Conservation (phyloP, 2,888 invertebrate genomes). For the Polymixis flavicincta region DNA sequence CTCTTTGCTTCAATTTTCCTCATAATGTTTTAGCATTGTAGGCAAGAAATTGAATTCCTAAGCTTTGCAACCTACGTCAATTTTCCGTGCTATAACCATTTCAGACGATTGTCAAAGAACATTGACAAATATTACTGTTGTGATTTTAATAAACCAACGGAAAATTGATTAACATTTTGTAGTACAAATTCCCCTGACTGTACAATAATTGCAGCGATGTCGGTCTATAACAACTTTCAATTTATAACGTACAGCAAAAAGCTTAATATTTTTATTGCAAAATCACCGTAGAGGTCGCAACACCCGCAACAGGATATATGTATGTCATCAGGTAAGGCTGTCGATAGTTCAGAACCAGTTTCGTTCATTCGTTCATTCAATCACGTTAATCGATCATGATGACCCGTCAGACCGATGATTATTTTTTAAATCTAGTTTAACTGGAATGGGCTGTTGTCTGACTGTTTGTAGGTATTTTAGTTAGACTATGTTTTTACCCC, state of each 20-base stretch:
- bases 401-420: background rate
- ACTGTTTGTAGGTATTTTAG: slow-evolving; percentile 1
- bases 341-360: slow-evolving; percentile 32
- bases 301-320: slow-evolving; percentile 25
- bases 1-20: background rate
- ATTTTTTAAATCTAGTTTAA: slow-evolving; percentile 24
- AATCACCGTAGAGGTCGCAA: slow-evolving; percentile 34
- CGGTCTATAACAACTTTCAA: slow-evolving; percentile 16
- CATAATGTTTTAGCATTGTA: no score
- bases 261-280: slow-evolving; percentile 29
- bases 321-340: slow-evolving; percentile 51
- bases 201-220: background rate
- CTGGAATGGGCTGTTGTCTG: slow-evolving; percentile 11
- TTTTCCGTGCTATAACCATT: no score
- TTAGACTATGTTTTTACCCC: background rate
- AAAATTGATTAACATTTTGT: no score
- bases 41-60: background rate
- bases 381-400: slow-evolving; percentile 14
- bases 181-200: no score
- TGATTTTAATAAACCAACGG: no score
- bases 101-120: no score
- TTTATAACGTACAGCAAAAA: slow-evolving; percentile 20
- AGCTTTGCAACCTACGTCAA: background rate
- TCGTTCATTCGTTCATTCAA: slow-evolving; percentile 12
- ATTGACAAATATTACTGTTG: no score